Conservation (phyloP, 1,140 invertebrate species). For the Drosophila pseudoobscura region DNA sequence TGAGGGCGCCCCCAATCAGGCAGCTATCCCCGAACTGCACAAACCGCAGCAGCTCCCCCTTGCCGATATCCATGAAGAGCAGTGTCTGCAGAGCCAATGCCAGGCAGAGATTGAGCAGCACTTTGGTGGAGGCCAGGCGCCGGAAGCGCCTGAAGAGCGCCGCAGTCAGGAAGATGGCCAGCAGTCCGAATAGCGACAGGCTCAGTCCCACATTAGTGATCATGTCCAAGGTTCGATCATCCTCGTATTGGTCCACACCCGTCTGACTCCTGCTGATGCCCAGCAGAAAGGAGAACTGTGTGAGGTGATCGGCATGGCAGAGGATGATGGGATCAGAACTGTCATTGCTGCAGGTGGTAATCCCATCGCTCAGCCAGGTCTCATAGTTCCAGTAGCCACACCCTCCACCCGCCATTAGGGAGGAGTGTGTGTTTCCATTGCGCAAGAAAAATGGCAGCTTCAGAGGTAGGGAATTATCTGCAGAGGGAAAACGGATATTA, state of each 20-base stretch:
- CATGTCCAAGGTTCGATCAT: slow-evolving; percentile 83
- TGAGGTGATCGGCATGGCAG: slow-evolving; percentile 86
- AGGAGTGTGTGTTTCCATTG: slow-evolving; percentile 15
- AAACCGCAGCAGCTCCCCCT: slow-evolving; percentile 48
- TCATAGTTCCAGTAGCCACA: slow-evolving; percentile 80
- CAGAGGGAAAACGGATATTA: not conserved
- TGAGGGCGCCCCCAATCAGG: slow-evolving; percentile 84
- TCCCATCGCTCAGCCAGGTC: slow-evolving; percentile 64
- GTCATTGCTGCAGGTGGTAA: slow-evolving; percentile 24
- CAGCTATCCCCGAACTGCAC: slow-evolving; percentile 64
- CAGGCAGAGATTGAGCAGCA: slow-evolving; percentile 86
- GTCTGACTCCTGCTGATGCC: slow-evolving; percentile 58
- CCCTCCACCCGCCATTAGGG: slow-evolving; percentile 6
- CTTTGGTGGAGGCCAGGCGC: slow-evolving; percentile 86
- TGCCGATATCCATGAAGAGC: slow-evolving; percentile 78
- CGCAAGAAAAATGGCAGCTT: slow-evolving; percentile 58
- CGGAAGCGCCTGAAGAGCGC: slow-evolving; percentile 86
- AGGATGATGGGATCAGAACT: slow-evolving; percentile 43
- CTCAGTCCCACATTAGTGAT: slow-evolving; percentile 85
- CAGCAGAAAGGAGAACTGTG: slow-evolving; percentile 86
- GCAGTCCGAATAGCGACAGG: slow-evolving; percentile 85
- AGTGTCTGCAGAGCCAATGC: slow-evolving; percentile 85
- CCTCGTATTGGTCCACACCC: slow-evolving; percentile 67
- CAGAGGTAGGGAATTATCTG: slow-evolving; percentile 41
- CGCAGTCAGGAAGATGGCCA: slow-evolving; percentile 86